Base-by-base conservation (phyloP, 2,113 vertebrate species). In the Paradisaea rubra region DNA sequence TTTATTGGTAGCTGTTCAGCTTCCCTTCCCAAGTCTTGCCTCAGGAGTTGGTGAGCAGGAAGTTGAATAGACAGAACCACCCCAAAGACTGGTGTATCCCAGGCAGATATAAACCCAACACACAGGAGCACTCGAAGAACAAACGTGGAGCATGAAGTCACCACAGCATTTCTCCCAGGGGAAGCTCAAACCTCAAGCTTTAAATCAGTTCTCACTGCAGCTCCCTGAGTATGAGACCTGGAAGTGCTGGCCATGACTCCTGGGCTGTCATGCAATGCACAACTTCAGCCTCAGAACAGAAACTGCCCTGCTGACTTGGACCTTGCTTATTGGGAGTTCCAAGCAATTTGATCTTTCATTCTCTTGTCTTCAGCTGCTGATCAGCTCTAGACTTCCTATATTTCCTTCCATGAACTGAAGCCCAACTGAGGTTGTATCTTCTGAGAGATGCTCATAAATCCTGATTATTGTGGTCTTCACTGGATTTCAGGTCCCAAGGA, bases 121-220 rank as follows among this genome's bases (percentile, higher is more conserved):
- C 31, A 39, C 7, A 47, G 44, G 37, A 78, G 31, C n/a, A 17
- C 41, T 25, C 17, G 71, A 59, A n/a, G 14, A 21, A 71, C 9
- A 39, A 52, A 59, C 6, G 17, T 1, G 16, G 6, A 50, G 12
- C 28, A 50, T 0, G 22, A 57, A 53, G 39, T 7, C 31, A 80
- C 41, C 44, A 49, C 35, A 23, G 57, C 0, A 0, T 4, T 63
- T 28, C 24, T 66, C 8, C 31, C 31, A 10, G 24, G 37, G 25
- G 12, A 68, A 87, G 35, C n/a, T 63, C 52, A 66, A 42, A 52
- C 9, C 7, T 33, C 33, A 35, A 15, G 53, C 27, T 68, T 52
- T 37, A 27, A 19, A 27, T 60, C 22, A 37, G 11, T 21, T 63
- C 27, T 71, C 50, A 44, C 31, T n/a, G 64, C 70, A 60, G 65